Evolutionary conservation across 2,113 vertebrate species (phyloP).

Genomic region (Antidorcas marsupialis): DNA sequence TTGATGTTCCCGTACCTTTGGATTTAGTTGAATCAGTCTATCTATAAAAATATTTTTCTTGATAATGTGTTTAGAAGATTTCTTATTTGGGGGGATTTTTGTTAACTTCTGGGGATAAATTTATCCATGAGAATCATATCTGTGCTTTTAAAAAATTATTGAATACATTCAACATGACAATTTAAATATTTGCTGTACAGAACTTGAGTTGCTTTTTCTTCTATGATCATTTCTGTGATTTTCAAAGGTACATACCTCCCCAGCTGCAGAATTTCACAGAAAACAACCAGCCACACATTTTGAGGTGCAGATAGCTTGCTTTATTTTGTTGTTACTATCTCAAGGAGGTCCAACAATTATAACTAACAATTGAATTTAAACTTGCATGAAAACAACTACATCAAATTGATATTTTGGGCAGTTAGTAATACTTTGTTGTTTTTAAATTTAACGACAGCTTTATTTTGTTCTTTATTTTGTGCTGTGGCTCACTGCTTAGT

Average conservation of each 20-base stretch:
- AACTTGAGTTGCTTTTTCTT: background rate
- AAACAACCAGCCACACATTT: slow-evolving; percentile 38
- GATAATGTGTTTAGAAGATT: background rate
- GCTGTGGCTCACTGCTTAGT: slow-evolving; percentile 83
- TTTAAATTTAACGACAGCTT: slow-evolving; percentile 81
- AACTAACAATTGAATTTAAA: slow-evolving; percentile 81
- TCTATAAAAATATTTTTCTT: slow-evolving; percentile 23
- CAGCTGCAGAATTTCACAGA: slow-evolving; percentile 37
- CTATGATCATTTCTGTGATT: background rate
- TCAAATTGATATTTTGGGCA: slow-evolving; percentile 83
- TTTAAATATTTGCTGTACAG: background rate
- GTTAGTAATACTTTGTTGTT: slow-evolving; percentile 67
- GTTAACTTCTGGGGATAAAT: background rate
- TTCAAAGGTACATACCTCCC: background rate
- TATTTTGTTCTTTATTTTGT: slow-evolving; percentile 49
- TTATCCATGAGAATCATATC: background rate
- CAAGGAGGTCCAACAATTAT: slow-evolving; percentile 88
- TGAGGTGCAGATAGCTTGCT: slow-evolving; percentile 97
- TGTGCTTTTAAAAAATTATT: background rate
- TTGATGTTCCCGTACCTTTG: background rate
- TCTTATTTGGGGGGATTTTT: background rate
- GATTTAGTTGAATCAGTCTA: background rate
- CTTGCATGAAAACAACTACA: slow-evolving; percentile 86
- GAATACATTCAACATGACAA: background rate
- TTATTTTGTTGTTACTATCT: slow-evolving; percentile 94